Percentiles rank a stretch among this genome's conserved stretches.
Evolutionary conservation across 2,113 vertebrate genomes (phyloP).

Genomic region (Vireo altiloquus): DNA sequence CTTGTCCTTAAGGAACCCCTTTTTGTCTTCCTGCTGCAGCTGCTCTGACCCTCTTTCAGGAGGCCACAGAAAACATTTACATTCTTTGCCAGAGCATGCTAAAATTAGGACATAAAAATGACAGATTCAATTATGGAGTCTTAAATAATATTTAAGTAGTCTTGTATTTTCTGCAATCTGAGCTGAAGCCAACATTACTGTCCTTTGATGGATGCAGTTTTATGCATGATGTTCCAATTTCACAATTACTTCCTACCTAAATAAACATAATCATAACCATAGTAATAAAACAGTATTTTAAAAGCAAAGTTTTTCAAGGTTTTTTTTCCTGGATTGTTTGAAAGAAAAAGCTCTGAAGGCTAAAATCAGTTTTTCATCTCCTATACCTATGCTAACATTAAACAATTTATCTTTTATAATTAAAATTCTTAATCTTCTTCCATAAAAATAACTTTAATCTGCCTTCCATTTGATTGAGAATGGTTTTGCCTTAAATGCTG

Average conservation of each 20-base stretch:
- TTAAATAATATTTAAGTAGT: background rate
- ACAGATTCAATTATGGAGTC: background rate
- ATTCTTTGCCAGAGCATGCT: background rate
- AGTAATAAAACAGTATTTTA: background rate
- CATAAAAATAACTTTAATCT: background rate
- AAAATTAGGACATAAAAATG: background rate
- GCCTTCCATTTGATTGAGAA: background rate
- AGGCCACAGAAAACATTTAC: background rate
- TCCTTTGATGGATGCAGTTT: background rate
- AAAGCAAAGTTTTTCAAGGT: background rate
- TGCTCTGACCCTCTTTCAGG: background rate
- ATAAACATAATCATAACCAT: background rate
- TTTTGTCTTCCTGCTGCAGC: conserved; percentile 10
- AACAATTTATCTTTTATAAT: background rate
- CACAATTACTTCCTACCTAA: background rate
- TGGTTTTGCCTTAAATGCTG: background rate
- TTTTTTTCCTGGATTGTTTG: no score
- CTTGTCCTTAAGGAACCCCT: conserved; percentile 56
- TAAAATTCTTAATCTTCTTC: background rate
- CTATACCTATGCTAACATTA: background rate
- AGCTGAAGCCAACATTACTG: background rate
- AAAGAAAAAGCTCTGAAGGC: no score
- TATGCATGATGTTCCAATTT: background rate
- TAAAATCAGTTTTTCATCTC: no score
- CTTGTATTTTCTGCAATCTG: background rate